Conservation (phyloP, 2,797 vertebrate genomes). For the Pelodytes ibericus region DNA sequence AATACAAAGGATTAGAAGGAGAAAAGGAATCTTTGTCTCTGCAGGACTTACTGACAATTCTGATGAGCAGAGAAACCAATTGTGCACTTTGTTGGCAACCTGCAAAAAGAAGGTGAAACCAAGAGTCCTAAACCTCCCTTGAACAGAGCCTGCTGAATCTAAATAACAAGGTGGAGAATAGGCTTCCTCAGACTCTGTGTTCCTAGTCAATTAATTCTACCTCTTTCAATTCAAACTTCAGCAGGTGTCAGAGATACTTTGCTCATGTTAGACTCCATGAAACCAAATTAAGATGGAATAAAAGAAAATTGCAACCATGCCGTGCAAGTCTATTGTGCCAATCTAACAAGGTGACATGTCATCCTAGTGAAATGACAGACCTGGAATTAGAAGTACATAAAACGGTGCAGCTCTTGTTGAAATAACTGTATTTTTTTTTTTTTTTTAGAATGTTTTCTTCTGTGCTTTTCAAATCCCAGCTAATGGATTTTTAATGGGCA, state of each 20-base stretch:
- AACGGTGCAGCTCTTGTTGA: slow-evolving; percentile 25
- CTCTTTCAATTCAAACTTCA: slow-evolving; percentile 54
- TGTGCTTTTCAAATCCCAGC: slow-evolving; percentile 41
- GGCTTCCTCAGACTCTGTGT: slow-evolving; percentile 39
- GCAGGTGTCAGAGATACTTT: slow-evolving; percentile 49
- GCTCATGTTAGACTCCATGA: slow-evolving; percentile 53
- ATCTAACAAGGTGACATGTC: slow-evolving; percentile 55
- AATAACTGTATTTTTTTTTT: slow-evolving; percentile 15
- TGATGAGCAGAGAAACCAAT: slow-evolving; percentile 64
- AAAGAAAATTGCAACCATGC: slow-evolving; percentile 54
- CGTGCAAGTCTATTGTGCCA: slow-evolving; percentile 54
- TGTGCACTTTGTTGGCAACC: slow-evolving; percentile 62
- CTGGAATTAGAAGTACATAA: slow-evolving; percentile 51
- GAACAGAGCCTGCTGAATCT: slow-evolving; percentile 38
- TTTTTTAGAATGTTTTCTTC: slow-evolving; percentile 46
- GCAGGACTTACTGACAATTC: slow-evolving; percentile 41
- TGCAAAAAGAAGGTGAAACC: slow-evolving; percentile 57
- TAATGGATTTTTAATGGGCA: slow-evolving; percentile 50
- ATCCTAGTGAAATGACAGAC: slow-evolving; percentile 56
- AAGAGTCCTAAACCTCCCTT: slow-evolving; percentile 53
- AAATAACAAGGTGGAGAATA: slow-evolving; percentile 41
- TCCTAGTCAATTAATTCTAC: slow-evolving; percentile 62
- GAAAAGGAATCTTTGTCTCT: slow-evolving; percentile 25
- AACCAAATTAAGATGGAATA: slow-evolving; percentile 58
- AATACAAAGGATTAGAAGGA: slow-evolving; percentile 41